These are phyloP conservation scores for Synanthedon formicaeformis DNA, from an alignment of 2,888 invertebrate species.

Conservation along the genomic window DNA sequence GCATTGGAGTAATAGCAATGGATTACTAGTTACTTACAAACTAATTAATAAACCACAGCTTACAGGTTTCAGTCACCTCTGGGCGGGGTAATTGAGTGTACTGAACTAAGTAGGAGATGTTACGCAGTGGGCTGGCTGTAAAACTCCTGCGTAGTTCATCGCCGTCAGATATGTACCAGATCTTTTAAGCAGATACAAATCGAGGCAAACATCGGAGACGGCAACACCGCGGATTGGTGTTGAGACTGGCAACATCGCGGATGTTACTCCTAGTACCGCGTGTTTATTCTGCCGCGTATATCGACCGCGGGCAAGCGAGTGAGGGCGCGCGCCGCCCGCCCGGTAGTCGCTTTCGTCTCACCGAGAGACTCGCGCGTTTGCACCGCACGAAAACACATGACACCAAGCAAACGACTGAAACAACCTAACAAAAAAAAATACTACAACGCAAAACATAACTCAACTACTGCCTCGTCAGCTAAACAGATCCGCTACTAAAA, in stretches of 20 bases:
- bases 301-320: constrained; percentile 45
- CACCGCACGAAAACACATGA: constrained; percentile 25
- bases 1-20: too few species aligned
- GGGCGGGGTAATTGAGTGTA: too few species aligned
- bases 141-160: too few species aligned
- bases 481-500: too few species aligned
- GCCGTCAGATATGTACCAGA: too few species aligned
- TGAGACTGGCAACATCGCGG: constrained; percentile 42
- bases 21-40: too few species aligned
- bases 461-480: neutral
- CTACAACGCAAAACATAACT: constrained; percentile 2
- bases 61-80: too few species aligned
- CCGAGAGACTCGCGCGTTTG: constrained; percentile 32
- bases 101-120: too few species aligned
- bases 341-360: constrained; percentile 41
- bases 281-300: constrained; percentile 68
- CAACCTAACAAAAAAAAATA: constrained; percentile 5
- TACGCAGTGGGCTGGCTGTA: too few species aligned
- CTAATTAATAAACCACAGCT: too few species aligned
- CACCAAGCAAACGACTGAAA: constrained; percentile 42
- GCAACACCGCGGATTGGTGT: constrained; percentile 25
- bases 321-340: constrained; percentile 40
- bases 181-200: constrained; percentile 16
- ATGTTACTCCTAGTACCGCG: constrained; percentile 46
- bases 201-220: constrained; percentile 33